These are phyloP conservation scores for Ichneumon xanthorius DNA, from an alignment of 2,888 invertebrate genomes.

Conservation along the genomic window DNA sequence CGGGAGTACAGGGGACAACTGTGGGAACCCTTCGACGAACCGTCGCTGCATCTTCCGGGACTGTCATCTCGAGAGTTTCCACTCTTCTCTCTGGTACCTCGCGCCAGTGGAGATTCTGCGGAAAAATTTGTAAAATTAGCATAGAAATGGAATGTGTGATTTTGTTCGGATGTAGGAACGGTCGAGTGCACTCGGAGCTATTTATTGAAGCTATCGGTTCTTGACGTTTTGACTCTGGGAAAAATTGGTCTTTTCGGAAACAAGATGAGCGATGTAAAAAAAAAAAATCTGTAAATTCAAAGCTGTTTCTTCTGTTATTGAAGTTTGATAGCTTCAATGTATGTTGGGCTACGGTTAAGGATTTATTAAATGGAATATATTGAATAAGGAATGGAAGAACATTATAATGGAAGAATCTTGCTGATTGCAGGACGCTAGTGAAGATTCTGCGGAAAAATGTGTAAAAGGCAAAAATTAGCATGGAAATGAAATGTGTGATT, in stretches of 20 bases:
- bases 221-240: too few species aligned
- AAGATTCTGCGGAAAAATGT: conserved; percentile 84
- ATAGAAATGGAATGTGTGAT: background rate
- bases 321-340: too few species aligned
- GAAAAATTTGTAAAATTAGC: background rate
- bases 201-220: background rate
- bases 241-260: too few species aligned
- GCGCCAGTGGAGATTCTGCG: conserved; percentile 86
- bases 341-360: too few species aligned
- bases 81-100: conserved; percentile 81
- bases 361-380: background rate
- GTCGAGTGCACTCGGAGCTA: background rate
- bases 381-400: too few species aligned
- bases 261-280: too few species aligned
- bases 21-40: conserved; percentile 84
- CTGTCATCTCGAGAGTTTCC: conserved; percentile 82
- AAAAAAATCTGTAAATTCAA: too few species aligned
- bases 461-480: background rate
- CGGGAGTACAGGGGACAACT: conserved; percentile 74
- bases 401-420: too few species aligned
- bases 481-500: background rate
- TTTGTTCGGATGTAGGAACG: background rate
- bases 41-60: conserved; percentile 79
- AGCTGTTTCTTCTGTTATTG: background rate
- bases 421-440: conserved; percentile 79